A percentile compares a stretch with the other conserved stretches of the same genome.
Evolutionary conservation across 1,140 invertebrate species (phyloP).

Genomic region (Cydia amplana): DNA sequence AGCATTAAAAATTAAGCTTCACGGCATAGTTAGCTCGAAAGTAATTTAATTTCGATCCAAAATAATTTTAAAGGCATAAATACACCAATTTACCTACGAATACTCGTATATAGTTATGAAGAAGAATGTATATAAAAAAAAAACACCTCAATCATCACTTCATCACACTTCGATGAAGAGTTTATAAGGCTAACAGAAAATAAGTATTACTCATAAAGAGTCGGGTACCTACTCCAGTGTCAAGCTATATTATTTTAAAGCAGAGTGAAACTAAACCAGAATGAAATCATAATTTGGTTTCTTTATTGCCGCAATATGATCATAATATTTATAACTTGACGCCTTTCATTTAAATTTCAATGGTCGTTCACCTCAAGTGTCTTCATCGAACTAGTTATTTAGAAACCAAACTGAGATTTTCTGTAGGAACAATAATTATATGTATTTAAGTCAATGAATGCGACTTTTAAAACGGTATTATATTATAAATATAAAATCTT

Average conservation of each 20-base stretch:
- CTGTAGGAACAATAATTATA: too few species aligned
- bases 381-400: slow-evolving; percentile 7
- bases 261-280: slow-evolving; percentile 10
- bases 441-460: too few species aligned
- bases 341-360: slow-evolving; percentile 22
- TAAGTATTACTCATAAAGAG: background rate
- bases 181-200: background rate
- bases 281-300: slow-evolving; percentile 27
- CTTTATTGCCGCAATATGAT: slow-evolving; percentile 22
- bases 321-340: slow-evolving; percentile 33
- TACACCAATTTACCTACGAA: too few species aligned
- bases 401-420: too few species aligned
- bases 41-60: too few species aligned
- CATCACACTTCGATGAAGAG: slow-evolving; percentile 6
- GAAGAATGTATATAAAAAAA: background rate
- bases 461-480: too few species aligned
- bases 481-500: too few species aligned
- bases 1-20: background rate
- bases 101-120: background rate
- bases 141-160: background rate
- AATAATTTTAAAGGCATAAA: too few species aligned
- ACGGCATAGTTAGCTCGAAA: too few species aligned
- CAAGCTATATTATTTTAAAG: slow-evolving; percentile 28
- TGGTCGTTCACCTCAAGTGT: slow-evolving; percentile 15
- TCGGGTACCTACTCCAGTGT: background rate